Conservation (phyloP, 23 tunicate genomes). For the Trididemnum clinides region DNA sequence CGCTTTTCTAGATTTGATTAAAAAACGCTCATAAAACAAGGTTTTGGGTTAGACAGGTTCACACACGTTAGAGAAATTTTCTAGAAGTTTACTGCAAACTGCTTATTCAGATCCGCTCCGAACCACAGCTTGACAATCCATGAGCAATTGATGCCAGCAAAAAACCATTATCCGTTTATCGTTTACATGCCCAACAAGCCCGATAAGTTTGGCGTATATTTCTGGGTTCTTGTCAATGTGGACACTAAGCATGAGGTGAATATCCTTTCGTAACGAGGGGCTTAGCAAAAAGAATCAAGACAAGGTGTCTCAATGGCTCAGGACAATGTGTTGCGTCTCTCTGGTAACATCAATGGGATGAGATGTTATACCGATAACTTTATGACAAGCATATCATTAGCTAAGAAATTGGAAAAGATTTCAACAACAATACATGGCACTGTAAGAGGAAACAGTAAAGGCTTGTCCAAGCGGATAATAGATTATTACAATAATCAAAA, state of each 20-base stretch:
- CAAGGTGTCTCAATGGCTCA: background rate
- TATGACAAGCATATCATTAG: background rate
- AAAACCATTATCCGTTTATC: background rate
- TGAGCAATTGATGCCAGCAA: background rate
- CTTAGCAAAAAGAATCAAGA: background rate
- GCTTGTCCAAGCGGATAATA: too few species aligned
- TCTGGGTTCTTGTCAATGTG: background rate
- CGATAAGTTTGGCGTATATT: background rate
- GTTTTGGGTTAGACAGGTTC: background rate
- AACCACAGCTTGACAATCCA: background rate
- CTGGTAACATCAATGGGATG: background rate
- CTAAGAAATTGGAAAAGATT: background rate
- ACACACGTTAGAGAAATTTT: background rate
- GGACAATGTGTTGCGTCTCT: background rate
- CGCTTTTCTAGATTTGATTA: too few species aligned
- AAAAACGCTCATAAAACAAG: background rate
- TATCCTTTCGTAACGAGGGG: background rate
- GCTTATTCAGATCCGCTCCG: background rate
- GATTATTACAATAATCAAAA: too few species aligned
- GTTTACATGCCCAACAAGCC: background rate
- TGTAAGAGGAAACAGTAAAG: too few species aligned
- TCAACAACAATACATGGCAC: background rate
- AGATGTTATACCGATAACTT: background rate
- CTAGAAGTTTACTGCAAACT: background rate
- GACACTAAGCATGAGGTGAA: background rate